Conservation (phyloP, 2,113 vertebrate species). For the Mastomys natalensis region DNA sequence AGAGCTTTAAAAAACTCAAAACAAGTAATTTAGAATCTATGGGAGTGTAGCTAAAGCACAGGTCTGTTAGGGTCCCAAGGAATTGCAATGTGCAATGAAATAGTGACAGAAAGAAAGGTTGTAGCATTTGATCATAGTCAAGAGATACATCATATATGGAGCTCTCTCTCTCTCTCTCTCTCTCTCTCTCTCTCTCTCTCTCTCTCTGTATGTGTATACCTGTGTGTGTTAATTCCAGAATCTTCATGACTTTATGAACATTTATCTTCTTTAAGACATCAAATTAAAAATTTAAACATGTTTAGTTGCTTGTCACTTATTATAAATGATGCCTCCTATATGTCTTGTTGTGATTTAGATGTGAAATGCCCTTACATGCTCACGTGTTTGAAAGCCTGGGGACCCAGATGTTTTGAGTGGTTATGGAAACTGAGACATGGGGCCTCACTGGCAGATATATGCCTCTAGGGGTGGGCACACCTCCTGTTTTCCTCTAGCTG, state of each 20-base stretch:
- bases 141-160: not conserved
- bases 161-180: not conserved
- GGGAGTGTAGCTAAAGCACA: not conserved
- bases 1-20: not conserved
- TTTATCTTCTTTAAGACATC: not conserved
- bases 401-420: not conserved
- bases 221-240: not conserved
- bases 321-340: not conserved
- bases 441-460: not conserved
- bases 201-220: too few species aligned
- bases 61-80: not conserved
- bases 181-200: not conserved
- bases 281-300: conserved; percentile 6
- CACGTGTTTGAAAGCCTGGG: not conserved
- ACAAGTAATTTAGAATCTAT: not conserved
- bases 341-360: not conserved
- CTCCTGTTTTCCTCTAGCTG: not conserved
- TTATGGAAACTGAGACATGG: not conserved
- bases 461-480: too few species aligned
- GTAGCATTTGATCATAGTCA: not conserved
- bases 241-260: not conserved
- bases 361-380: not conserved
- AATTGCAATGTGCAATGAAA: not conserved
- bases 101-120: not conserved
- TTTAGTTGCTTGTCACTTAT: not conserved